A percentile compares a stretch with the other conserved stretches of the same genome.
These are phyloP conservation scores for Thripadectes ignobilis DNA, from an alignment of 2,797 vertebrate genomes.

Conservation along the genomic window DNA sequence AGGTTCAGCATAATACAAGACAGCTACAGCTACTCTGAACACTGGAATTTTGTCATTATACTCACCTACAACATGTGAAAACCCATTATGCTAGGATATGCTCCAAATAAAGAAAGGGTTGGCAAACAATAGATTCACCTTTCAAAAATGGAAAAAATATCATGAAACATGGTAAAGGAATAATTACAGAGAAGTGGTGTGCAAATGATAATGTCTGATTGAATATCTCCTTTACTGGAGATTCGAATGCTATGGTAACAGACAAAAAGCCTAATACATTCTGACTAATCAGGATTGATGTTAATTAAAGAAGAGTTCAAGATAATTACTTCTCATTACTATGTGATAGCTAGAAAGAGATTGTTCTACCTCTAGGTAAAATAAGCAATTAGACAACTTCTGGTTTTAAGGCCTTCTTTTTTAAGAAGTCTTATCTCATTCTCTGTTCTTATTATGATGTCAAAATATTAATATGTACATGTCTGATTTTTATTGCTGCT, in stretches of 20 bases:
- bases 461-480: conserved; percentile 58
- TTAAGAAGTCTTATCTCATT: conserved; percentile 54
- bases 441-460: conserved; percentile 57
- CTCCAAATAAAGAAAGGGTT: background rate
- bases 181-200: conserved; percentile 63
- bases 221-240: conserved; percentile 64
- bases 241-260: conserved; percentile 70
- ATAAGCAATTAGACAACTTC: conserved; percentile 78
- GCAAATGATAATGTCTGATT: conserved; percentile 70
- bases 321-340: conserved; percentile 82
- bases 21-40: background rate
- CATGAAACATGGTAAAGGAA: conserved; percentile 58
- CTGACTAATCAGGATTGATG: conserved; percentile 81
- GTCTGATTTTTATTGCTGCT: conserved; percentile 40
- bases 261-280: conserved; percentile 79
- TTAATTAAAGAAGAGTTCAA: conserved; percentile 80
- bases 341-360: conserved; percentile 77
- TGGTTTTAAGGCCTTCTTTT: conserved; percentile 63
- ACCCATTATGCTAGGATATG: background rate
- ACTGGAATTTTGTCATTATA: background rate
- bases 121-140: conserved; percentile 16
- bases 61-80: background rate
- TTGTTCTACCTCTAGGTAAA: conserved; percentile 78
- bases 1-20: background rate
- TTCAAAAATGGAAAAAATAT: conserved; percentile 1